These are phyloP conservation scores for Lasioglossum morio DNA, from an alignment of 2,888 invertebrate species.

Conservation along the genomic window DNA sequence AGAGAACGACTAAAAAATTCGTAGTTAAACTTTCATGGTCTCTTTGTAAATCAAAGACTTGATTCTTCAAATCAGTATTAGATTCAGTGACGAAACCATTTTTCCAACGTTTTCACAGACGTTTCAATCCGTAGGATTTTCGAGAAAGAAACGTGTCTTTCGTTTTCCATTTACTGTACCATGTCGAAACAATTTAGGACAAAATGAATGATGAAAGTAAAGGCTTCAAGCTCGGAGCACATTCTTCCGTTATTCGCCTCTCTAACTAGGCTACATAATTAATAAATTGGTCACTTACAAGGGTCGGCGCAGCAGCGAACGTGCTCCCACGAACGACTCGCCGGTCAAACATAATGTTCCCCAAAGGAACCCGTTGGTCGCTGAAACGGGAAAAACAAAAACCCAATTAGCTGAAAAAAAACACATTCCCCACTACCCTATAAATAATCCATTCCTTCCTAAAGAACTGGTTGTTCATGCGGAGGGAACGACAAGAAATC, in stretches of 20 bases:
- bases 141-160: neutral
- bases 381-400: conserved; percentile 80
- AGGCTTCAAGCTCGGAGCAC: neutral
- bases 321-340: conserved; percentile 94
- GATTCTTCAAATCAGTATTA: neutral
- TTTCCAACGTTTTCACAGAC: neutral
- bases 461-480: neutral
- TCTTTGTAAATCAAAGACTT: no score
- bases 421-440: neutral
- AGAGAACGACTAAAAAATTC: no score
- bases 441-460: neutral
- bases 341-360: conserved; percentile 96
- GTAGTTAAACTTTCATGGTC: no score
- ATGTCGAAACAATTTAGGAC: neutral
- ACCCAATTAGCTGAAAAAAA: neutral
- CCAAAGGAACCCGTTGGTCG: conserved; percentile 87
- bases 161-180: neutral
- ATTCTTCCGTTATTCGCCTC: neutral
- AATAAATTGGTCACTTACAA: conserved; percentile 75
- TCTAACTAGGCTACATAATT: neutral
- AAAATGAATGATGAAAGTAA: neutral
- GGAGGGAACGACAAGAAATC: neutral
- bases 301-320: conserved; percentile 86
- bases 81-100: no score
- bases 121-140: neutral